Percentiles rank a stretch among this genome's conserved stretches.
Evolutionary conservation across 1,140 invertebrate species (phyloP).

Genomic region (Aphaenogaster ashmeadi): DNA sequence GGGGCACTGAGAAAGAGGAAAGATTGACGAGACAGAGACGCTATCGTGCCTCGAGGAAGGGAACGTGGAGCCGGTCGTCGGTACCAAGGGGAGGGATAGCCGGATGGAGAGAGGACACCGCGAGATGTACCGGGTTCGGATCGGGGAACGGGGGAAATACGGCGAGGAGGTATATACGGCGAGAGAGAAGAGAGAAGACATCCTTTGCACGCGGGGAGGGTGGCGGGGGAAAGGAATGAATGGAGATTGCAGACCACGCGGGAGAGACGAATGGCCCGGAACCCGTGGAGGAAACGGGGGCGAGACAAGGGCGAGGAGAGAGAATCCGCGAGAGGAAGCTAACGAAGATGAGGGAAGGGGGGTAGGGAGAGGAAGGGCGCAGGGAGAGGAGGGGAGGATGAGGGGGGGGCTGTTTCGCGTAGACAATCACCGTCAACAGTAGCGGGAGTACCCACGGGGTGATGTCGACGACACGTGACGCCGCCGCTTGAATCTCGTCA

Average conservation of each 20-base stretch:
- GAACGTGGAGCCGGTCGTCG: slow-evolving; percentile 55
- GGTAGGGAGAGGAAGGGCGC: slow-evolving; percentile 14
- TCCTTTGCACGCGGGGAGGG: slow-evolving; percentile 38
- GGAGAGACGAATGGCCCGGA: slow-evolving; percentile 79
- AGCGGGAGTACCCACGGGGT: slow-evolving; percentile 78
- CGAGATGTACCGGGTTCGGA: slow-evolving; percentile 59
- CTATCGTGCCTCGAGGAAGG: slow-evolving; percentile 67
- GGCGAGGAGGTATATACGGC: slow-evolving; percentile 3
- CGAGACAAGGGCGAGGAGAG: slow-evolving; percentile 67
- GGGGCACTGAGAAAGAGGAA: slow-evolving; percentile 52
- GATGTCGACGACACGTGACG: slow-evolving; percentile 85
- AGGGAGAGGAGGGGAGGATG: neutral
- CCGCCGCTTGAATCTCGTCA: slow-evolving; percentile 78
- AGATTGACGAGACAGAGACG: slow-evolving; percentile 54
- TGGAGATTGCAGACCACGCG: slow-evolving; percentile 82
- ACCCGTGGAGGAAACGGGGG: slow-evolving; percentile 70
- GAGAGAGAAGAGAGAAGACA: slow-evolving; percentile 51
- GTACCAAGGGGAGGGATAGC: slow-evolving; percentile 7
- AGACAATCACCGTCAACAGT: slow-evolving; percentile 74
- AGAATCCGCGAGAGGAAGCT: slow-evolving; percentile 50
- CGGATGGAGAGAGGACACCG: slow-evolving; percentile 54
- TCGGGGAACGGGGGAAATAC: slow-evolving; percentile 34
- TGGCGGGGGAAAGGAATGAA: slow-evolving; percentile 80
- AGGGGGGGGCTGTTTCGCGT: slow-evolving; percentile 51
- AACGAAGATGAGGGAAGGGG: slow-evolving; percentile 22